Evolutionary conservation across 2,888 invertebrate species (phyloP), one percentile per base, ranked within the genome.

Genomic region (Dicyrtomina minuta): DNA sequence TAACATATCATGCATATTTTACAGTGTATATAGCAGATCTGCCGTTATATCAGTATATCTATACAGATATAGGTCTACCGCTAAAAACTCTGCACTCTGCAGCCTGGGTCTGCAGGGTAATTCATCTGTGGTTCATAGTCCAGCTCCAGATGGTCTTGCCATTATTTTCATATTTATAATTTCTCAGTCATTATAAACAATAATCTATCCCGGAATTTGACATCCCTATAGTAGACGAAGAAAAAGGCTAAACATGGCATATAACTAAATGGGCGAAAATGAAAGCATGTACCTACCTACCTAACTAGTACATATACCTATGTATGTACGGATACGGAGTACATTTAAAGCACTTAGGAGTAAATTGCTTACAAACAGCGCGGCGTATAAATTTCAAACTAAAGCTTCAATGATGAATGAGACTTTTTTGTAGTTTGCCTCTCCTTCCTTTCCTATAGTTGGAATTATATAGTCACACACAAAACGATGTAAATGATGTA

Each of bases 361-460:
- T 51, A 51, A 17, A 51, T 51, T 51, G 51, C 51, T 22, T 51
- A 51, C 51, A 51, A 51, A 51, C 24, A 51, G 51, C n/a, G 24
- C n/a, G 24, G 24, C 51, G 24, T 51, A 51, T 51, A 51, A 51
- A 51, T 17, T 12, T 24, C 17, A 20, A n/a, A 51, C 51, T 22
- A 51, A 24, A 22, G 20, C 51, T 33, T 17, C n/a, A 39, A 59
- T 59, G 59, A 59, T 59, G 59, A 59, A 59, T 59, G 59, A 24
- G 8, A 22, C 17, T 41, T 59, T 59, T 59, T 59, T 59, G 2
- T 41, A 33, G n/a, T 59, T 39, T 41, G 13, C 20, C 39, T 20
- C 41, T 41, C 22, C 41, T 41, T 39, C 59, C 41, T 41, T 41
- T 8, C 17, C 39, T 33, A 17, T 41, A 15, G n/a, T 2, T 26